Evolutionary conservation across 1,140 invertebrate genomes (phyloP).

Genomic region (Paraescarpia echinospica): DNA sequence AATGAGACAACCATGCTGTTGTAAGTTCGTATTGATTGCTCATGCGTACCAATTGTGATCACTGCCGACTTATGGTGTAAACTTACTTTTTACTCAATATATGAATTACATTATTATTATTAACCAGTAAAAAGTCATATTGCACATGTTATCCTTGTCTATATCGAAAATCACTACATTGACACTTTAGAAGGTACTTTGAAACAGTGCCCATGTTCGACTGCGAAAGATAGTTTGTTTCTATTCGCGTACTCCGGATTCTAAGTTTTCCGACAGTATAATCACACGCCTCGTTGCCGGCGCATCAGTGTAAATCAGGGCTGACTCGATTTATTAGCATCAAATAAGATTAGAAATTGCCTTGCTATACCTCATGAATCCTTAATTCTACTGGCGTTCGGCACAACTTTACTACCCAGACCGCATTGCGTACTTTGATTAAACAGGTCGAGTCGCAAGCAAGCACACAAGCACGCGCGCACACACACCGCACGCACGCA

Average conservation of each 20-base stretch:
- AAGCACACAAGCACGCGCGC: no score
- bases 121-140: no score
- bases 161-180: no score
- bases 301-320: background rate
- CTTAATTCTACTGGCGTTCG: background rate
- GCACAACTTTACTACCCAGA: background rate
- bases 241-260: background rate
- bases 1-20: no score
- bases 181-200: no score
- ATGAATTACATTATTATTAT: no score
- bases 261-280: background rate
- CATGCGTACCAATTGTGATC: background rate
- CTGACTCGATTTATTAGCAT: background rate
- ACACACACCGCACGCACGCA: no score
- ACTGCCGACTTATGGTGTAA: background rate
- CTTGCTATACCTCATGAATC: background rate
- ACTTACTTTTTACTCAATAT: no score
- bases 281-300: background rate
- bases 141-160: no score
- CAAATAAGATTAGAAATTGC: background rate
- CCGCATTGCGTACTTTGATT: background rate
- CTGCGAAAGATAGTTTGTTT: background rate
- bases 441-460: background rate
- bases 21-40: background rate
- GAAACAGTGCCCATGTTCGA: background rate